Evolutionary conservation across 2,888 invertebrate genomes (phyloP), one percentile per base, ranked within the genome.

Genomic region (Phanerotoma sp.): DNA sequence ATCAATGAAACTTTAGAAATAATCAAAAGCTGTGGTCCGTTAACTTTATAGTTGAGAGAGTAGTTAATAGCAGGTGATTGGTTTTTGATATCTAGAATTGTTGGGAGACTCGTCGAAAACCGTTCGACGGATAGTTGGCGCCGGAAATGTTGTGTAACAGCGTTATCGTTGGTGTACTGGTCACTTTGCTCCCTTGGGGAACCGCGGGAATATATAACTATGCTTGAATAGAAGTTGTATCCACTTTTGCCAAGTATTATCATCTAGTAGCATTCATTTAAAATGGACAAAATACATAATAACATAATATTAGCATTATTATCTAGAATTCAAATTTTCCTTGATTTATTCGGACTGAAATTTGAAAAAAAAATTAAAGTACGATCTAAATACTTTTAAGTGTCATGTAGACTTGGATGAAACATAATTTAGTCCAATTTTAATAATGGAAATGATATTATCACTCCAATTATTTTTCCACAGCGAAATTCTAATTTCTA

Each of bases 121-220:
- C 22, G 20, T 9, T 60, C 62, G 58, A 61, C 64, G 57, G 61
- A 58, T 53, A 57, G 62, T 63, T 65, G 63, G 64, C 63, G 58
- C 63, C 61, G 60, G 58, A 58, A 62, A 63, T 37, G 25, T 35
- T 65, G 58, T 65, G 62, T 64, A 64, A 67, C 67, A 63, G 62
- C 64, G 66, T 69, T 70, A 69, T 70, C 72, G 66, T 37, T 20
- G 37, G 68, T 67, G 69, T 65, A 68, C 68, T 66, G 62, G 69
- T 69, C 69, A 69, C 69, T 70, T 72, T 64, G 66, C 61, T 47
- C 47, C 5, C 30, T 6, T 5, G 47, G 25, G 37, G 37, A 16
- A 22, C 16, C 11, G 6, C 37, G 13, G 10, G 25, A 35, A 25
- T 21, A 37, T 37, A 35, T 37, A 50, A 28, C 41, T n/a, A 30